Conservation (phyloP, 2,797 vertebrate genomes). For the Phoxinus dragarum region DNA sequence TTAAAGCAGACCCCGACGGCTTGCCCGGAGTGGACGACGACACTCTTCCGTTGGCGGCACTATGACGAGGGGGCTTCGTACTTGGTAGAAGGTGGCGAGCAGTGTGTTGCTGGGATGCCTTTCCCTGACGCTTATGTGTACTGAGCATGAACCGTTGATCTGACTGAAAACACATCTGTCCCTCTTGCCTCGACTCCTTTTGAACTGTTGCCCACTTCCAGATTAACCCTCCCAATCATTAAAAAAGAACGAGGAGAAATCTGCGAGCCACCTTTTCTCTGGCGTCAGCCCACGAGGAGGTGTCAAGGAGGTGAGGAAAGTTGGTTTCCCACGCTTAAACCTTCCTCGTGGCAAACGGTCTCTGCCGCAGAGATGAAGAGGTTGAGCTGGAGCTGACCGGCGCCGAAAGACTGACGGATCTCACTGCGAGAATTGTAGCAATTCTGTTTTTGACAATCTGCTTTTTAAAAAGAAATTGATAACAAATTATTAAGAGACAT, state of each 20-base stretch:
- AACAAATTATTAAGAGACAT: conserved; percentile 48
- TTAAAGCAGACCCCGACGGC: conserved; percentile 89
- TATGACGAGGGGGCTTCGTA: conserved; percentile 87
- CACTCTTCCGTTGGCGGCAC: conserved; percentile 88
- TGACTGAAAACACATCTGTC: conserved; percentile 61
- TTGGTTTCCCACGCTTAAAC: conserved; percentile 66
- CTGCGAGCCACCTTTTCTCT: conserved; percentile 55
- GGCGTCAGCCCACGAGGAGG: conserved; percentile 58
- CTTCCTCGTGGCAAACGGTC: conserved; percentile 63
- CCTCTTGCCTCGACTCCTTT: conserved; percentile 60
- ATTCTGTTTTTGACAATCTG: conserved; percentile 80
- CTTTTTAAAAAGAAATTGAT: conserved; percentile 58
- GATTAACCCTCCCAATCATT: conserved; percentile 58
- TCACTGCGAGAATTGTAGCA: conserved; percentile 71
- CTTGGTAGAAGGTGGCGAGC: conserved; percentile 86
- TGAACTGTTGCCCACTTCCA: conserved; percentile 65
- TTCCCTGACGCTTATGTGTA: conserved; percentile 90
- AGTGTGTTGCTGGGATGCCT: conserved; percentile 81
- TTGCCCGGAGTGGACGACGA: conserved; percentile 85
- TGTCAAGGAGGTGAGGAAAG: conserved; percentile 61
- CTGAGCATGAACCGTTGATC: conserved; percentile 75
- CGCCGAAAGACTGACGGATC: conserved; percentile 64
- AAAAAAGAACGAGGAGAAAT: conserved; percentile 56
- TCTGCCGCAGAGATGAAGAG: conserved; percentile 77
- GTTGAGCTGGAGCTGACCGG: conserved; percentile 55